Evolutionary conservation across 2,113 vertebrate species (phyloP).

Genomic region (Rhineura floridana): DNA sequence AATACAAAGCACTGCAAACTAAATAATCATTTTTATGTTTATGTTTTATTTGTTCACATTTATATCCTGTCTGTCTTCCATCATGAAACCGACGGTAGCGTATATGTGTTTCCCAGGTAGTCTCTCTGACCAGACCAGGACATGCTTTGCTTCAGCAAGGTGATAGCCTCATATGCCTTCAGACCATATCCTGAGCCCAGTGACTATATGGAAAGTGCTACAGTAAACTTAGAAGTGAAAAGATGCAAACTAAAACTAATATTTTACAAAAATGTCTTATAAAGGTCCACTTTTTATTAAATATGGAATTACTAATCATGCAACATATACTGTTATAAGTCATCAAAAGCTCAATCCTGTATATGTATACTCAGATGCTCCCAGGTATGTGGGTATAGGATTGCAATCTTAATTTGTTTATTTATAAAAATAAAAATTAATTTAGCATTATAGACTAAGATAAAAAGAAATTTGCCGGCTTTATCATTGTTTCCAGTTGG

Average conservation of each 20-base stretch:
- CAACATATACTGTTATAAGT: background rate
- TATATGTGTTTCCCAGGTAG: too few relatives aligned
- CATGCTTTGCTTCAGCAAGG: too few relatives aligned
- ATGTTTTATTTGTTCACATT: too few relatives aligned
- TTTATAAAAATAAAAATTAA: conserved; percentile 8
- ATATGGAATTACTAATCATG: background rate
- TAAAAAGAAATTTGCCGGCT: background rate
- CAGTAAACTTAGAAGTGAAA: background rate
- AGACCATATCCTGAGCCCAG: too few relatives aligned
- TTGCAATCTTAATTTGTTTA: background rate
- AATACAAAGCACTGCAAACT: background rate
- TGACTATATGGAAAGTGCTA: conserved; percentile 3
- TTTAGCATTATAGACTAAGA: background rate
- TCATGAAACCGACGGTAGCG: too few relatives aligned
- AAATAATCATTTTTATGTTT: conserved; percentile 11
- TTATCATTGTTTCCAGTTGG: background rate
- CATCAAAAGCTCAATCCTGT: background rate
- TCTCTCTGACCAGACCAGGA: too few relatives aligned
- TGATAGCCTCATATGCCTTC: too few relatives aligned
- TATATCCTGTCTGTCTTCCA: too few relatives aligned
- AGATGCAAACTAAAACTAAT: conserved; percentile 23
- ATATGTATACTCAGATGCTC: background rate
- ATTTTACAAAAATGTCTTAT: background rate
- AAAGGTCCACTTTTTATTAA: background rate
- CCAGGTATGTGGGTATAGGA: background rate